Evolutionary conservation across 2,797 vertebrate species (phyloP), one percentile per base, ranked within the genome.

Genomic region (Falco rusticolus): DNA sequence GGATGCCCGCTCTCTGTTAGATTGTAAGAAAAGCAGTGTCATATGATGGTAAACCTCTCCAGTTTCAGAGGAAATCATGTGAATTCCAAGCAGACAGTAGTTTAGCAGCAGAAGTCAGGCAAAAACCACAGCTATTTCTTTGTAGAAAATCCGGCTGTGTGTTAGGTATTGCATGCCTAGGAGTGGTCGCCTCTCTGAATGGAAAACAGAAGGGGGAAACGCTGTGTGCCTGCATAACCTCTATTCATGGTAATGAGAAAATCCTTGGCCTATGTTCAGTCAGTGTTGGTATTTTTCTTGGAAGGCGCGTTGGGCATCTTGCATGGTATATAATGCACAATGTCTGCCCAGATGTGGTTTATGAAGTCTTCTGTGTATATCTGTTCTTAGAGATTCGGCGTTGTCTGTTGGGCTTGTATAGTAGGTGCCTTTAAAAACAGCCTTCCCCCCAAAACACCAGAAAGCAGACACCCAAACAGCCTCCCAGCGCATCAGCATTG

Each of bases 111-210:
- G 87, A 94, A 97, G 94, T 92, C 81, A 72, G 76, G 74, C 37
- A 54, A 93, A 97, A 92, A 25, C 75, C 97, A 87, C 96, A 97
- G 88, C 96, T 97, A 96, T 98, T 97, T 96, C 97, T 97, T 95
- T 98, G 94, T 96, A 98, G 95, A 91, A 91, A 63, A 16, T 96
- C 94, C 96, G 96, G 63, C 92, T 91, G 56, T 93, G 74, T 93
- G 37, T 81, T 95, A 91, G 60, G 95, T 94, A 96, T 84, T 94
- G 43, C 63, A 68, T 93, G 94, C 84, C 92, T 90, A 21, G 90
- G 65, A 97, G 88, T 66, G 69, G 59, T 91, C 6, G 34, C 87
- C 76, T 93, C 94, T 71, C 71, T 97, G 96, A 98, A 97, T 96
- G 91, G 89, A 96, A 97, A 98, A 76, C 97, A 97, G 95, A 91